These are phyloP conservation scores for Leucania comma DNA, from an alignment of 2,888 invertebrate species.

Conservation along the genomic window DNA sequence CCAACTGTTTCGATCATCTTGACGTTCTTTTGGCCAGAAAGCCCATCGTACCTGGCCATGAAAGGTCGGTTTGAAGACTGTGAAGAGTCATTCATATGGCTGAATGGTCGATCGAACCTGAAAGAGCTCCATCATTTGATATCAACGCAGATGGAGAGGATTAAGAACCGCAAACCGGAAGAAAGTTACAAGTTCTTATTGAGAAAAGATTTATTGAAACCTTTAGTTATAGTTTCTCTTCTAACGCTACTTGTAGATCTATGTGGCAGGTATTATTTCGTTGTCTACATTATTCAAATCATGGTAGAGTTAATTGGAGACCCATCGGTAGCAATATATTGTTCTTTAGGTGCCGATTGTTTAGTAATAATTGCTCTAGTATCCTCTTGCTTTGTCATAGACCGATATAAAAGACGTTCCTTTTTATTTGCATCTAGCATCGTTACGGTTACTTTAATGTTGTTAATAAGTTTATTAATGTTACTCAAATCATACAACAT, in stretches of 20 bases:
- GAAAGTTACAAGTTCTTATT: conserved; percentile 53
- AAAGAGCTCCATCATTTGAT: conserved; percentile 66
- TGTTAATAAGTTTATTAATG: conserved; percentile 62
- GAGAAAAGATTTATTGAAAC: conserved; percentile 68
- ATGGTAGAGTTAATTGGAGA: conserved; percentile 67
- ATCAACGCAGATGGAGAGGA: conserved; percentile 56
- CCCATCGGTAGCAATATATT: conserved; percentile 68
- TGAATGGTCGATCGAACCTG: conserved; percentile 67
- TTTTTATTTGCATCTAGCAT: conserved; percentile 68
- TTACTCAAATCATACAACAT: conserved; percentile 58
- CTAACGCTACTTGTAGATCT: conserved; percentile 69
- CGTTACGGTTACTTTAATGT: conserved; percentile 65
- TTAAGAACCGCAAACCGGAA: conserved; percentile 15
- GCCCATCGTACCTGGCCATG: conserved; percentile 72
- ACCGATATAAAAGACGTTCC: conserved; percentile 65
- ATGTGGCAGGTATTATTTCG: conserved; percentile 71
- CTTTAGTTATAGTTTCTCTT: conserved; percentile 65
- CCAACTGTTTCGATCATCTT: conserved; percentile 55
- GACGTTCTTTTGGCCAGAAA: conserved; percentile 74
- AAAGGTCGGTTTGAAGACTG: conserved; percentile 72
- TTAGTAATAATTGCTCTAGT: conserved; percentile 64
- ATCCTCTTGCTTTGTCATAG: conserved; percentile 66
- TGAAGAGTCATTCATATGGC: conserved; percentile 67
- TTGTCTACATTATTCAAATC: conserved; percentile 71
- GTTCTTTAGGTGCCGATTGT: conserved; percentile 70